Evolutionary conservation across 1,140 invertebrate genomes (phyloP), one percentile per base, ranked within the genome.

Genomic region (Philopotamus ludificatus): DNA sequence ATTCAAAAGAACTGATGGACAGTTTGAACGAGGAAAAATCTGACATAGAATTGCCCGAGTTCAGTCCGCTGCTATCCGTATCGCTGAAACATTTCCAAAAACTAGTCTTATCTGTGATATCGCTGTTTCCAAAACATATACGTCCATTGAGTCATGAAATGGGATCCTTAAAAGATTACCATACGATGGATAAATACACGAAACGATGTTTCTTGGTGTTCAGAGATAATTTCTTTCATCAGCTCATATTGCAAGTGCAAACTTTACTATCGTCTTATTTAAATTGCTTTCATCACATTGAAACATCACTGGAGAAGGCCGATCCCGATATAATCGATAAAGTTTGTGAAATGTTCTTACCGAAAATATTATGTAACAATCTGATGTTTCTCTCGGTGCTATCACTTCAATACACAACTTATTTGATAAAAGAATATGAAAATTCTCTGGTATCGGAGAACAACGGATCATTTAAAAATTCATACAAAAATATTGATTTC

Each of bases 161-260:
- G 47, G 78, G 76, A 41, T 76, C 70, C 59, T 53, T 79, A 7
- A 79, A 74, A 10, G 68, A 74, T 1, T 76, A 79, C 70, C 77
- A 79, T 23, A 79, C 78, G 0, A 75, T 81, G 64, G 79, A 81
- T 15, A 76, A 76, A 59, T 81, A 81, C n/a, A 80, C 79, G 0
- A 72, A 76, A 23, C 68, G 77, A 22, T 81, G 79, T 39, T 79
- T 79, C 44, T 76, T 79, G 73, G 77, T 81, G 0, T 81, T 81
- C 23, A 75, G 79, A 73, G 79, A 80, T 42, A 79, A 77, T 70
- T 55, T 77, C 21, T 81, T 81, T 53, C 78, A 79, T 63, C 75
- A 79, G 67, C 77, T 80, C 61, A 77, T 79, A 41, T 67, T 75
- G 4, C 76, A 70, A 1, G 66, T 79, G 10, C 78, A 81, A 58